Evolutionary conservation across 2,113 vertebrate genomes (phyloP).

Genomic region (Bufo bufo): DNA sequence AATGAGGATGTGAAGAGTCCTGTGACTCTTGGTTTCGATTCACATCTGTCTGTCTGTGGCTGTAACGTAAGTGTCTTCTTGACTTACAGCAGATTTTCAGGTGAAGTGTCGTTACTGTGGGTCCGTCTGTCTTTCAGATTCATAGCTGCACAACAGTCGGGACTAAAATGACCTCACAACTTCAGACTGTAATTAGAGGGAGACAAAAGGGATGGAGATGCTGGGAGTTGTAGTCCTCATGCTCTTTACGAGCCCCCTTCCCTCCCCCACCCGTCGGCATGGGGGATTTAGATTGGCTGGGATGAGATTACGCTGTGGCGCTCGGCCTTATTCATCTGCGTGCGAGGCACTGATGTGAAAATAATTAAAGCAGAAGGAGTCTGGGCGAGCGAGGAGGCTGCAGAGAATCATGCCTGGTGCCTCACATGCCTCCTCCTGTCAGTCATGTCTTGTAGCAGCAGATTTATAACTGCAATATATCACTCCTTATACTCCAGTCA

Average conservation of each 20-base stretch:
- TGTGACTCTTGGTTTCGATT: too few relatives aligned
- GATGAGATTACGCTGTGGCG: background rate
- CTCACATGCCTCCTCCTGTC: background rate
- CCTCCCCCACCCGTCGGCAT: too few relatives aligned
- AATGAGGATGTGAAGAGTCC: too few relatives aligned
- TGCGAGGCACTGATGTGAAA: background rate
- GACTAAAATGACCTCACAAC: too few relatives aligned
- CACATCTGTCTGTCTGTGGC: too few relatives aligned
- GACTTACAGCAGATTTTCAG: too few relatives aligned
- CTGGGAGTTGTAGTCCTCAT: background rate
- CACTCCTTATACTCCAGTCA: background rate
- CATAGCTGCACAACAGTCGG: too few relatives aligned
- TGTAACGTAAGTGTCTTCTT: too few relatives aligned
- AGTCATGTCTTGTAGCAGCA: background rate
- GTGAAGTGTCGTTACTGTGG: background rate
- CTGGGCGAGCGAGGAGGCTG: too few relatives aligned
- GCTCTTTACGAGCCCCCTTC: background rate
- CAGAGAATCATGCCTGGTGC: background rate
- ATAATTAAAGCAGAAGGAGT: too few relatives aligned
- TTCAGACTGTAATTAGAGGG: too few relatives aligned
- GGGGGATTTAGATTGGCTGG: background rate
- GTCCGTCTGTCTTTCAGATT: too few relatives aligned
- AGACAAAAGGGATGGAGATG: background rate
- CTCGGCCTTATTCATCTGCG: conserved; percentile 1
- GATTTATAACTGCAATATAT: background rate